Evolutionary conservation across 2,797 vertebrate species (phyloP).

Genomic region (Onychomys leucogaster): DNA sequence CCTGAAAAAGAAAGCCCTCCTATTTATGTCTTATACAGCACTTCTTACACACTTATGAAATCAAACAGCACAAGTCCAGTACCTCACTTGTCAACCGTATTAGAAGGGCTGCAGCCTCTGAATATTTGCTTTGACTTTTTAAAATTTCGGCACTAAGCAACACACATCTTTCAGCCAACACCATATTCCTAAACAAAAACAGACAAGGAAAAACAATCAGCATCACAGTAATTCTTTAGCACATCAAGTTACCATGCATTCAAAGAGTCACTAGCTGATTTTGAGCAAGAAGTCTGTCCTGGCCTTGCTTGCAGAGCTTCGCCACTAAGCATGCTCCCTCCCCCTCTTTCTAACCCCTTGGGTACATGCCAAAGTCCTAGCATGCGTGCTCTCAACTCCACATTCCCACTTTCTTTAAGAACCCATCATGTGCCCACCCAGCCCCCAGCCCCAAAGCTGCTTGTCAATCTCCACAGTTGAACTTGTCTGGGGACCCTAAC

Average conservation of each 20-base stretch:
- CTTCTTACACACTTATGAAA: slow-evolving; percentile 61
- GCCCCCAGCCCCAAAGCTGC: background rate
- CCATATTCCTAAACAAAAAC: slow-evolving; percentile 93
- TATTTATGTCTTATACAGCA: background rate
- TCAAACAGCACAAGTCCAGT: slow-evolving; percentile 72
- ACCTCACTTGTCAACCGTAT: slow-evolving; percentile 99
- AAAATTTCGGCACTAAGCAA: slow-evolving; percentile 97
- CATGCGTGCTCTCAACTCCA: background rate
- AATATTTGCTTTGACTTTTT: slow-evolving; percentile 98
- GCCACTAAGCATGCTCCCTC: background rate
- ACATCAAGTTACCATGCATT: slow-evolving; percentile 1
- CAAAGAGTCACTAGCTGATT: slow-evolving; percentile 13
- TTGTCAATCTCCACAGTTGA: background rate
- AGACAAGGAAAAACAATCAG: slow-evolving; percentile 47
- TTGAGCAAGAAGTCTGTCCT: background rate
- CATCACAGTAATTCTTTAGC: slow-evolving; percentile 39
- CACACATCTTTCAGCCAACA: slow-evolving; percentile 97
- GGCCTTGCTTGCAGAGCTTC: background rate
- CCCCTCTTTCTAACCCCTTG: background rate
- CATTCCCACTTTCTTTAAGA: background rate
- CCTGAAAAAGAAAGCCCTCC: background rate
- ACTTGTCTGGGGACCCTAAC: background rate
- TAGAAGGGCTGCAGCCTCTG: slow-evolving; percentile 96
- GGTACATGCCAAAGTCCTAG: background rate
- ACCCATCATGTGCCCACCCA: background rate